A percentile compares a stretch with the other conserved stretches of the same genome.
Conservation (phyloP, 1,140 invertebrate genomes). For the Drosophila dunni region DNA sequence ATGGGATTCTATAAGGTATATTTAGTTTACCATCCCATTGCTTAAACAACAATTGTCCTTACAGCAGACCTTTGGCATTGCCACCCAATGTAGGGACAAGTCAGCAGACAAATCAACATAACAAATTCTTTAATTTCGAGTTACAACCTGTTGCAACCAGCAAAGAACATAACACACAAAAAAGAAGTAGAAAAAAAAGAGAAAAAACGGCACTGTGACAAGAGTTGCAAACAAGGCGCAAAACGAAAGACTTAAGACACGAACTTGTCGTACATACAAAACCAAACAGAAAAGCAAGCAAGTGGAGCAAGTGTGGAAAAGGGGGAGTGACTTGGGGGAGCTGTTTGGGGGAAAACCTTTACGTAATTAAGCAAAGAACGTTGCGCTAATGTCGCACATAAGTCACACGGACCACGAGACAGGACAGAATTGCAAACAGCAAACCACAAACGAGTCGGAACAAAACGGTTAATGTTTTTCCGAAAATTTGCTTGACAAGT, state of each 20-base stretch:
- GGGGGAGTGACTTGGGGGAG: neutral
- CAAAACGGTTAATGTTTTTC: constrained; percentile 79
- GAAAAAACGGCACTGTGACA: constrained; percentile 41
- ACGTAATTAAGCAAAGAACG: constrained; percentile 83
- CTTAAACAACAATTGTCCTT: neutral
- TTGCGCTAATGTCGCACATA: constrained; percentile 81
- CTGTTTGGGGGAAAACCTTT: constrained; percentile 62
- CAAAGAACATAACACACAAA: constrained; percentile 29
- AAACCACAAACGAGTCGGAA: constrained; percentile 39
- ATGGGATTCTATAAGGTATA: neutral
- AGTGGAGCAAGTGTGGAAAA: neutral
- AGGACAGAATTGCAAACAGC: constrained; percentile 47
- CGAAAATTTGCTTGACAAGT: constrained; percentile 72
- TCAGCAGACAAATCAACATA: constrained; percentile 60
- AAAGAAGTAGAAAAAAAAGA: constrained; percentile 27
- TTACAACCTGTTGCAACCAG: constrained; percentile 68
- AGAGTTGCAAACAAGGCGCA: constrained; percentile 51
- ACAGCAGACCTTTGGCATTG: constrained; percentile 16
- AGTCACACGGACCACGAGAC: constrained; percentile 67
- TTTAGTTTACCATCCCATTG: neutral
- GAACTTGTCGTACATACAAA: constrained; percentile 77
- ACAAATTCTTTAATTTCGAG: constrained; percentile 74
- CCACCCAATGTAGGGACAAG: constrained; percentile 25
- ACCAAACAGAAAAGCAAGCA: constrained; percentile 19
- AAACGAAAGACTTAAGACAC: constrained; percentile 77